These are phyloP conservation scores for Corythaeola cristata DNA, from an alignment of 2,113 vertebrate species.

Conservation along the genomic window DNA sequence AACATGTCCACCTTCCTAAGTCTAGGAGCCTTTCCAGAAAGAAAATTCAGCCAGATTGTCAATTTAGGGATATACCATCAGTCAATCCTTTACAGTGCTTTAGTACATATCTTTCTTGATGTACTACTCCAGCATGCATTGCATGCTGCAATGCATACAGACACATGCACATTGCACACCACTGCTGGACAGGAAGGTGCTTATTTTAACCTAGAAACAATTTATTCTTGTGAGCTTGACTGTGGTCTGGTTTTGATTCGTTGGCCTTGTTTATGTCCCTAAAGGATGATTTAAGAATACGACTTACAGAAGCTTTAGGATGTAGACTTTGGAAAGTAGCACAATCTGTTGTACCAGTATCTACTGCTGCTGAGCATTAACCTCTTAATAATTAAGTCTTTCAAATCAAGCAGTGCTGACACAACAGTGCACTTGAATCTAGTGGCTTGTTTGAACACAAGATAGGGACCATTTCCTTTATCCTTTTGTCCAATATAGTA, in stretches of 20 bases:
- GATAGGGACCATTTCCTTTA: conserved; percentile 39
- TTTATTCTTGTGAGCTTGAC: not conserved
- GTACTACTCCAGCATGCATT: not conserved
- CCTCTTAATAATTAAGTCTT: conserved; percentile 67
- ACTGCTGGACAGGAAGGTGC: not conserved
- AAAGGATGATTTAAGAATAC: conserved; percentile 31
- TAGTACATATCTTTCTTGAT: not conserved
- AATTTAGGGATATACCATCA: not conserved
- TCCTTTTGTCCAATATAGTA: conserved; percentile 18
- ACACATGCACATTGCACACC: not conserved
- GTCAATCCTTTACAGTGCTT: not conserved
- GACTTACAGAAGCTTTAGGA: conserved; percentile 30
- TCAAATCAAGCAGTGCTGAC: conserved; percentile 34
- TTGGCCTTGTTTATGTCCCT: conserved; percentile 16
- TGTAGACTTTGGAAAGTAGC: not conserved
- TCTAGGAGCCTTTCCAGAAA: not conserved
- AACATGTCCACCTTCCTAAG: not conserved
- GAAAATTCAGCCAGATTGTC: not conserved
- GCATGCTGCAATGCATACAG: not conserved
- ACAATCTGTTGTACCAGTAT: not conserved
- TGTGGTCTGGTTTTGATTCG: conserved; percentile 3
- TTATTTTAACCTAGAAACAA: not conserved
- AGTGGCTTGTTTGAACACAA: conserved; percentile 48
- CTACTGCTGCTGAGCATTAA: conserved; percentile 17
- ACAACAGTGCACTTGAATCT: conserved; percentile 60